A percentile compares a stretch with the other conserved stretches of the same genome.
Evolutionary conservation across 2,797 vertebrate species (phyloP).

Genomic region (Aselliscus stoliczkanus): DNA sequence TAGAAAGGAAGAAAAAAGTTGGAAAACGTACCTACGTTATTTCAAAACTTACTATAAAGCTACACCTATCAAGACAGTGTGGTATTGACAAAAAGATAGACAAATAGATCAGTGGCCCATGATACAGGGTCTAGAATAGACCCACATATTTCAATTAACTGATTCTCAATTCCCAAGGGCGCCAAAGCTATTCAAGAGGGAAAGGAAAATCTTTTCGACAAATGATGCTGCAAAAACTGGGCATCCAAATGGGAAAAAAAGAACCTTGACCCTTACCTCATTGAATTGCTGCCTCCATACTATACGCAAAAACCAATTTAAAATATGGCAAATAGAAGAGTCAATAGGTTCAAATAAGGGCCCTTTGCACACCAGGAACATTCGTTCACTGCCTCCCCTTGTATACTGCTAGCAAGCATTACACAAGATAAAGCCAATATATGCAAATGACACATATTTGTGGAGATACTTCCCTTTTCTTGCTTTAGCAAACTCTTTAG

Average conservation of each 20-base stretch:
- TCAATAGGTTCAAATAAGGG: background rate
- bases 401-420: background rate
- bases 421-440: background rate
- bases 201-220: background rate
- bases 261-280: background rate
- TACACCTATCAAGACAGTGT: slow-evolving; percentile 8
- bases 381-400: background rate
- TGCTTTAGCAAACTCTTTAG: background rate
- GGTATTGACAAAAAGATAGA: background rate
- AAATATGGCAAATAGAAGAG: background rate
- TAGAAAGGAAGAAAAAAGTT: background rate
- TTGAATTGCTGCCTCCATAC: background rate
- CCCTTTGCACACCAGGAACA: background rate
- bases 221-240: background rate
- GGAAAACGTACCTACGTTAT: background rate
- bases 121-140: background rate
- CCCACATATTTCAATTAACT: background rate
- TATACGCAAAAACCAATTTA: background rate
- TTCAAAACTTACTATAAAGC: background rate
- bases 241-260: background rate
- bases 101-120: background rate
- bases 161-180: background rate
- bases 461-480: slow-evolving; percentile 9
- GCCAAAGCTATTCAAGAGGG: slow-evolving; percentile 3
- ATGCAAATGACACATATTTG: background rate